Evolutionary conservation across 1,140 invertebrate species (phyloP), one percentile per base, ranked within the genome.

Genomic region (Megalonaias nervosa): DNA sequence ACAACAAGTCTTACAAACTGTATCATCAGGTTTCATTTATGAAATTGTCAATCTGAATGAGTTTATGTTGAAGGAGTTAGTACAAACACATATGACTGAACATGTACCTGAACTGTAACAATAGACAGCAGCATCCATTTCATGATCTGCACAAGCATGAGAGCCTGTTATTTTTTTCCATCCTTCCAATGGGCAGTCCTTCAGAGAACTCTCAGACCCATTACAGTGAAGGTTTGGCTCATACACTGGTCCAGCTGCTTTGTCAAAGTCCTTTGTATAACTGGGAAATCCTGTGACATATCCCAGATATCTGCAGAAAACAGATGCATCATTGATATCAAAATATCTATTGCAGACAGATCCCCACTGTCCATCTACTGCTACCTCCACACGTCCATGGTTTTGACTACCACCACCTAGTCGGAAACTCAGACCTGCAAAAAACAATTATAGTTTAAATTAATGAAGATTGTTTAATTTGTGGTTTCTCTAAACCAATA

Each of bases 361-460:
- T 1, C 85, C 85, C 85, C 85, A 87, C 4, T 64, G 60, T 9
- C 76, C 79, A 60, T 86, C 82, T 59, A 84, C 74, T 4, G 68
- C 67, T 13, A 85, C 82, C 60, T 87, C 82, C 38, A 87, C 85
- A 12, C 80, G 76, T n/a, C 85, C 85, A 64, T 73, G 79, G 16
- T 82, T 75, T 1, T 48, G 4, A 12, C 68, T 74, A 11, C 79
- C 82, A 16, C 74, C 79, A 21, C 21, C 60, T 23, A 83, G 71
- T 60, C 82, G 76, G 58, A 74, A 79, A 19, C 58, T 58, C 59
- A 83, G 31, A 65, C 74, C 82, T 83, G 62, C 6, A 80, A 78
- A 72, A 60, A 19, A 66, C 15, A 26, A 16, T 19, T 12, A 61
- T 26, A 48, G 4, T 48, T 48, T 48, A 48, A 48, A 48, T 48